Evolutionary conservation across 2,888 invertebrate genomes (phyloP).

Genomic region (Ariolimax columbianus): DNA sequence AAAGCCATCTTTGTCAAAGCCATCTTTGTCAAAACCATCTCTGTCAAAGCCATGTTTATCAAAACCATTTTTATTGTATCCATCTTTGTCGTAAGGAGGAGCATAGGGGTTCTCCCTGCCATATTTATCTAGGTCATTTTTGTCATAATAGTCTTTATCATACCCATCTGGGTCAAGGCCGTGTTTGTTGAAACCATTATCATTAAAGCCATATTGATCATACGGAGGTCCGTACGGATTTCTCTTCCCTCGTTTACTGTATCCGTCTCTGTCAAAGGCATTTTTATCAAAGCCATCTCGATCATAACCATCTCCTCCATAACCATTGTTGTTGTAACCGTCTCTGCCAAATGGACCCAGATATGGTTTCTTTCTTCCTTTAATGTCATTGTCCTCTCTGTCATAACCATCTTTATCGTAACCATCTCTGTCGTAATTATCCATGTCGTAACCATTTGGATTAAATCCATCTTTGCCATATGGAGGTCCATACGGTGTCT

Average conservation of each 20-base stretch:
- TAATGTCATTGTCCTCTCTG: not conserved
- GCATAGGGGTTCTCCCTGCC: constrained; percentile 17
- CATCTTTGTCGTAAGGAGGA: constrained; percentile 17
- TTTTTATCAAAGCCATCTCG: constrained; percentile 30
- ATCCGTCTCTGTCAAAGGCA: constrained; percentile 17
- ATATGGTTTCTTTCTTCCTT: constrained; percentile 18
- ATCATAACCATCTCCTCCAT: constrained; percentile 8
- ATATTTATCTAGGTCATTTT: not conserved
- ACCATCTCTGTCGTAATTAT: constrained; percentile 26
- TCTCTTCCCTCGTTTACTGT: not conserved
- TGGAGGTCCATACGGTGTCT: constrained; percentile 23
- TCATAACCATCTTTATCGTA: constrained; percentile 16
- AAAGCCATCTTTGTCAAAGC: constrained; percentile 29
- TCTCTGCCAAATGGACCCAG: not conserved
- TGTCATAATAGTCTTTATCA: constrained; percentile 25
- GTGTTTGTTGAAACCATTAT: constrained; percentile 16
- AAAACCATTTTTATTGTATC: constrained; percentile 6
- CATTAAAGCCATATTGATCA: constrained; percentile 11
- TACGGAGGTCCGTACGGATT: constrained; percentile 20
- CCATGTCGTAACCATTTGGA: constrained; percentile 4
- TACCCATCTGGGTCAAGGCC: constrained; percentile 20
- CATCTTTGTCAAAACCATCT: constrained; percentile 38
- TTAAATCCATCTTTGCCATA: constrained; percentile 15
- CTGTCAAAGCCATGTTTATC: constrained; percentile 23
- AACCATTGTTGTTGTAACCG: constrained; percentile 4